phyloP scores from a whole-genome alignment of 1,140 invertebrate species.

The Marisa cornuarietis region DNA sequence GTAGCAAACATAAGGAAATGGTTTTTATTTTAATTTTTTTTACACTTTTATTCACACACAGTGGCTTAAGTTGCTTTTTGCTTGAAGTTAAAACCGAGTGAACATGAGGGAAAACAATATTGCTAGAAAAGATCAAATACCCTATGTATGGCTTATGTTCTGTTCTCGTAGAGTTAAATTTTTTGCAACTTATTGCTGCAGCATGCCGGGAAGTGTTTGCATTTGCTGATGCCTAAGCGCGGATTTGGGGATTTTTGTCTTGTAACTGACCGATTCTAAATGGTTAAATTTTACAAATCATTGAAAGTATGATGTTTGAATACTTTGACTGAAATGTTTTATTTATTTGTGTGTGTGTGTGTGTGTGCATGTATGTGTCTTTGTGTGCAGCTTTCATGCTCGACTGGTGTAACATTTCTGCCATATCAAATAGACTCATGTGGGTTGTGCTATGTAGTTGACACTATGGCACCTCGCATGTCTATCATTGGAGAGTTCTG shows the following conservation, averaged over 20 bases:
- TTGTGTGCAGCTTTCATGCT: slow-evolving; percentile 79
- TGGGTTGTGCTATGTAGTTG: slow-evolving; percentile 79
- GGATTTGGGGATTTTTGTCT: too few species aligned
- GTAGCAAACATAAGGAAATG: not conserved
- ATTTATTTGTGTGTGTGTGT: not conserved
- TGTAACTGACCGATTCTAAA: too few species aligned
- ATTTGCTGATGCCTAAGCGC: too few species aligned
- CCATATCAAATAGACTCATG: slow-evolving; percentile 82
- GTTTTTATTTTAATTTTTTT: not conserved
- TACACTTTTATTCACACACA: not conserved
- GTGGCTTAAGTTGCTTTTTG: too few species aligned
- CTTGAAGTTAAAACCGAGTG: too few species aligned
- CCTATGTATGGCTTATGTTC: too few species aligned
- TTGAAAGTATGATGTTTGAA: not conserved
- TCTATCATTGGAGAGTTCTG: slow-evolving; percentile 32
- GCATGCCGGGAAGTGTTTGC: too few species aligned
- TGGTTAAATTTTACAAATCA: not conserved
- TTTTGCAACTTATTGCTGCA: too few species aligned
- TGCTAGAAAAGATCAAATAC: too few species aligned
- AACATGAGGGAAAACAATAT: too few species aligned
- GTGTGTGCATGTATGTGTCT: too few species aligned
- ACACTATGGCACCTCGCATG: slow-evolving; percentile 55
- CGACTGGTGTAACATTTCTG: slow-evolving; percentile 83
- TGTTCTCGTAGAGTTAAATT: too few species aligned
- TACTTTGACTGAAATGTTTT: not conserved